These are phyloP conservation scores for Dromiciops gliroides DNA, from an alignment of 2,113 vertebrate genomes.

Conservation along the genomic window DNA sequence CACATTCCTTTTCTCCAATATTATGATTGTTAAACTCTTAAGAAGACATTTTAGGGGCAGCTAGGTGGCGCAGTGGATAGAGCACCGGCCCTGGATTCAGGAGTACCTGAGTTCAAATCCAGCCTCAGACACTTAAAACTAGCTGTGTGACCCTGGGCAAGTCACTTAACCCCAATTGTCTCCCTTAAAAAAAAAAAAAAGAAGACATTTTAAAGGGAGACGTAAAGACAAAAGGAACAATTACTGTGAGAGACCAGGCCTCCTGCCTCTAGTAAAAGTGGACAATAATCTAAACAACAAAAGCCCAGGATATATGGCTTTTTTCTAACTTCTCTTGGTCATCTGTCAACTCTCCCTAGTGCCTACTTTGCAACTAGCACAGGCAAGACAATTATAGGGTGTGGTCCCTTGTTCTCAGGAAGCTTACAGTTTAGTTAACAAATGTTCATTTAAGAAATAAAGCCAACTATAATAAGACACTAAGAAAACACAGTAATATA, in stretches of 20 bases:
- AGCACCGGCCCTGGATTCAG: no score
- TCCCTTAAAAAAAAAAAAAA: no score
- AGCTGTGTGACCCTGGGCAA: no score
- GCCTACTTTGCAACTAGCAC: neutral
- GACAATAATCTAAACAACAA: neutral
- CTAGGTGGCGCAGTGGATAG: no score
- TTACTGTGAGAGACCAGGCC: neutral
- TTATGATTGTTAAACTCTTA: neutral
- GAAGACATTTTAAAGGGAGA: slow-evolving; percentile 35
- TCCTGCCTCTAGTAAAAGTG: slow-evolving; percentile 2
- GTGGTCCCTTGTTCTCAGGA: neutral
- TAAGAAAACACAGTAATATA: neutral
- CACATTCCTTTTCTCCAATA: neutral
- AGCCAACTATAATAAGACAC: slow-evolving; percentile 35
- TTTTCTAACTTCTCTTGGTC: neutral
- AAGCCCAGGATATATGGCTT: neutral
- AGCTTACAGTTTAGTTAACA: neutral
- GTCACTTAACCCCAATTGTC: no score
- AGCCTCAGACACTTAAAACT: no score
- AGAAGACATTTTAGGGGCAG: no score
- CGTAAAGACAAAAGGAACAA: neutral
- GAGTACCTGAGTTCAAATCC: no score
- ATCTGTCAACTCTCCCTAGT: neutral
- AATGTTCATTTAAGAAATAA: slow-evolving; percentile 9
- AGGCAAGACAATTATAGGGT: neutral